Evolutionary conservation across 2,113 vertebrate species (phyloP).

Genomic region (Nematolebias whitei): DNA sequence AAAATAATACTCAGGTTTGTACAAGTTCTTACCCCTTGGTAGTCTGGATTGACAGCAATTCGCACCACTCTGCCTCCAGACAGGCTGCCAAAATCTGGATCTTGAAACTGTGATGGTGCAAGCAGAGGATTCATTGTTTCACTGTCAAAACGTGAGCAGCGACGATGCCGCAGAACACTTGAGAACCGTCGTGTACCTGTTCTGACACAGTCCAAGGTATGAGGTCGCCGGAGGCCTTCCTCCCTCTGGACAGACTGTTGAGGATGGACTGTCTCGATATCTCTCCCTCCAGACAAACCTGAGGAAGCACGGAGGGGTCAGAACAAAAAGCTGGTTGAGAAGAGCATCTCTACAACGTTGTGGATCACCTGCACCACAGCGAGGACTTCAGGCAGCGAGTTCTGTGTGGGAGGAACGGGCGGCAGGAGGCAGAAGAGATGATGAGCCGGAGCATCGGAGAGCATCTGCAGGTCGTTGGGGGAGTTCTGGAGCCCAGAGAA

Average conservation of each 20-base stretch:
- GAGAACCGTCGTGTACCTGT: constrained; percentile 81
- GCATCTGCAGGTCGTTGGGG: constrained; percentile 96
- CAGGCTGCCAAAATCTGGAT: constrained; percentile 90
- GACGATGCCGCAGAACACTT: neutral
- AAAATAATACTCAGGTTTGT: neutral
- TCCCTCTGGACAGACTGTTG: constrained; percentile 93
- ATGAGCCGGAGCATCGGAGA: constrained; percentile 96
- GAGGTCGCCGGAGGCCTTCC: constrained; percentile 95
- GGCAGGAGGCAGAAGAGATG: constrained; percentile 97
- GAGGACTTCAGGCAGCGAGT: constrained; percentile 92
- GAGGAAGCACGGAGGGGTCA: neutral
- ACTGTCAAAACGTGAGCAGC: neutral
- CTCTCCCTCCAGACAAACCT: constrained; percentile 97
- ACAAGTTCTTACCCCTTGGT: constrained; percentile 88
- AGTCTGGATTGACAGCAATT: constrained; percentile 97
- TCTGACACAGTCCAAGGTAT: constrained; percentile 98
- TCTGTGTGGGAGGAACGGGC: constrained; percentile 93
- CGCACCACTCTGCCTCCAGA: constrained; percentile 93
- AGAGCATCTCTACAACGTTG: neutral
- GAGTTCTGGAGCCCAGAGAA: constrained; percentile 84
- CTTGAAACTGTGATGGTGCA: constrained; percentile 86
- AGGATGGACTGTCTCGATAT: constrained; percentile 95
- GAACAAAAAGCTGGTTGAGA: too few relatives aligned
- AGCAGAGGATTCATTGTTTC: constrained; percentile 2
- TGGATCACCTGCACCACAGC: constrained; percentile 91